Percentiles rank a stretch among this genome's conserved stretches.
These are phyloP conservation scores for Puntigrus tetrazona DNA, from an alignment of 2,113 vertebrate genomes.

Conservation along the genomic window DNA sequence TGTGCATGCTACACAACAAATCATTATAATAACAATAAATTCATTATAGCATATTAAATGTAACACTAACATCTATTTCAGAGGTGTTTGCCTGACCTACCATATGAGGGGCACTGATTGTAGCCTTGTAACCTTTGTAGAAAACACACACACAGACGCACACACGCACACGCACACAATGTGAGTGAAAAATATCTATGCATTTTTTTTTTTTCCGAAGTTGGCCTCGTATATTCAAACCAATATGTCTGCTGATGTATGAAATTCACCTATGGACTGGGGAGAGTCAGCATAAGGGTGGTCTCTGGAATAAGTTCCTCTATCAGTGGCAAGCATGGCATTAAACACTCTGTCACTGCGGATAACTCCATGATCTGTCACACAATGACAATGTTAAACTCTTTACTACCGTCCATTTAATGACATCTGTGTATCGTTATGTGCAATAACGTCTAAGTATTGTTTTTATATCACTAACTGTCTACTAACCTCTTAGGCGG, in stretches of 20 bases:
- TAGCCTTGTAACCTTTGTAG: conserved; percentile 84
- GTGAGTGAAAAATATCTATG: not conserved
- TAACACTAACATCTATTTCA: not conserved
- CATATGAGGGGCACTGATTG: conserved; percentile 92
- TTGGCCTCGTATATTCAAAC: not conserved
- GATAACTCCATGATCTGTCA: conserved; percentile 86
- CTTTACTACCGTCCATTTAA: not conserved
- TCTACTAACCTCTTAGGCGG: conserved; percentile 82
- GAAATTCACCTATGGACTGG: conserved; percentile 82
- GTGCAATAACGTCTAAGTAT: not conserved
- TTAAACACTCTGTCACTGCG: conserved; percentile 81
- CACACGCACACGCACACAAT: not conserved
- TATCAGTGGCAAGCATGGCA: conserved; percentile 84
- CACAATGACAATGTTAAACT: not conserved
- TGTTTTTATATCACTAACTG: not conserved
- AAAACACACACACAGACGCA: not conserved
- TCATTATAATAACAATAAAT: too few relatives aligned
- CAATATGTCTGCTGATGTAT: not conserved
- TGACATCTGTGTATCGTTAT: not conserved
- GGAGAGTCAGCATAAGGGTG: conserved; percentile 88
- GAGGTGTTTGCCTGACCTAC: conserved; percentile 69
- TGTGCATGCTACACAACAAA: conserved; percentile 81
- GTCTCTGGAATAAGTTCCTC: conserved; percentile 81
- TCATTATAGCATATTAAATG: not conserved
- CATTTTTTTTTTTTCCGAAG: not conserved